Evolutionary conservation across 2,888 invertebrate species (phyloP).

Genomic region (Epinotia nisella): DNA sequence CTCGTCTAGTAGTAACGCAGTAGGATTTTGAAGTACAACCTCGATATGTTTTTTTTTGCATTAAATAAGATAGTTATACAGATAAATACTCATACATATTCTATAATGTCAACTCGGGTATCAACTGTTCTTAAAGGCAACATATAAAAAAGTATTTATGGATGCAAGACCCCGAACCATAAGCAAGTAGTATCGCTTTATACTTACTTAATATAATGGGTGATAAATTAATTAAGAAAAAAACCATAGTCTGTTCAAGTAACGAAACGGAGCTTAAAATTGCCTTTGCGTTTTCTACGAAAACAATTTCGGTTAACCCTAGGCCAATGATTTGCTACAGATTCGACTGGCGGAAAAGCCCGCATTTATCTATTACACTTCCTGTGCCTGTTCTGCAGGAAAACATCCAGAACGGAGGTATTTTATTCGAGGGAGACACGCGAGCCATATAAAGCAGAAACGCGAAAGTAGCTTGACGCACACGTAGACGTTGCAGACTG

Average conservation of each 20-base stretch:
- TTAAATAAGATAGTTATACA: too few relatives aligned
- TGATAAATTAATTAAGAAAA: too few relatives aligned
- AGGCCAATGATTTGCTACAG: constrained; percentile 40
- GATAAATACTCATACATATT: too few relatives aligned
- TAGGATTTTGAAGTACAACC: too few relatives aligned
- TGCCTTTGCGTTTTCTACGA: constrained; percentile 12
- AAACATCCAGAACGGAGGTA: constrained; percentile 36
- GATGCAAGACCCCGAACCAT: too few relatives aligned
- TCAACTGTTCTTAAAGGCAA: too few relatives aligned
- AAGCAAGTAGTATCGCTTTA: too few relatives aligned
- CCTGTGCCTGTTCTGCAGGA: constrained; percentile 33
- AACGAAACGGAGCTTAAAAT: neutral
- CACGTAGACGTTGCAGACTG: constrained; percentile 39
- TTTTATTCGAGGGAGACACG: constrained; percentile 39
- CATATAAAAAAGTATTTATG: too few relatives aligned
- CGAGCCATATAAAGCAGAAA: constrained; percentile 21
- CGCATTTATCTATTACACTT: constrained; percentile 45
- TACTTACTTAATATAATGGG: too few relatives aligned
- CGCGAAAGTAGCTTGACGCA: constrained; percentile 32
- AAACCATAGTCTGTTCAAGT: neutral
- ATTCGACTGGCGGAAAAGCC: constrained; percentile 38
- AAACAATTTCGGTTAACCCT: constrained; percentile 19
- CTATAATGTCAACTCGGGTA: too few relatives aligned
- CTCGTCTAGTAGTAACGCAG: too few relatives aligned
- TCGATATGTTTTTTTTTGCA: neutral